These are phyloP conservation scores for Anguilla megastoma DNA, from an alignment of 2,797 vertebrate genomes.

Conservation along the genomic window DNA sequence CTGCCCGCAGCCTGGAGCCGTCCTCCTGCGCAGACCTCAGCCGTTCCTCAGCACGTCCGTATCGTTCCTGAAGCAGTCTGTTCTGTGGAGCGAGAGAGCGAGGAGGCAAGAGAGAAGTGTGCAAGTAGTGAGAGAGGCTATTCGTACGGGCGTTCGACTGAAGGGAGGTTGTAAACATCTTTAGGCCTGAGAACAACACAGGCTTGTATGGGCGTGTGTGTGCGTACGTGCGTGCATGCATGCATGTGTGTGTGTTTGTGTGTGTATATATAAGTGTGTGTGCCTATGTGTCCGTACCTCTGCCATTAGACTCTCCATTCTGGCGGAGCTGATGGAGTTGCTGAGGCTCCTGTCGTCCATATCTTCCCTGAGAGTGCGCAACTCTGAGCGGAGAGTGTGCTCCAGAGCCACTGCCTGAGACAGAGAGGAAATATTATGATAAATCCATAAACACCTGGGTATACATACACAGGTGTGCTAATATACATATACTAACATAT, in stretches of 20 bases:
- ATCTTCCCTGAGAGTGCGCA: conserved; percentile 72
- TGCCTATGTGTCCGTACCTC: conserved; percentile 60
- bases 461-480: neutral
- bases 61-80: conserved; percentile 66
- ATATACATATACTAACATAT: neutral
- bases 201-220: neutral
- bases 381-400: conserved; percentile 73
- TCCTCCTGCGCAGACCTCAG: conserved; percentile 66
- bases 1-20: conserved; percentile 58
- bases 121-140: neutral
- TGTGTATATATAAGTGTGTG: neutral
- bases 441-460: neutral
- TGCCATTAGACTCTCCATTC: conserved; percentile 68
- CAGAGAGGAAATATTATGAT: neutral
- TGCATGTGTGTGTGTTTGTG: neutral
- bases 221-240: neutral
- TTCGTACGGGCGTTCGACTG: neutral
- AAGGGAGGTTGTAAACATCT: neutral
- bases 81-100: conserved; percentile 57
- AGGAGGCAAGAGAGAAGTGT: neutral
- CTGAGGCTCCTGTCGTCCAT: conserved; percentile 75
- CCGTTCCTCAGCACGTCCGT: conserved; percentile 62
- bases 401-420: conserved; percentile 74
- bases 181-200: neutral
- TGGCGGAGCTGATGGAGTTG: conserved; percentile 69